Evolutionary conservation across 64 coral and sea anemone genomes (phyloP), one percentile per base, ranked within the genome.

Genomic region (Pachyseris speciosa): DNA sequence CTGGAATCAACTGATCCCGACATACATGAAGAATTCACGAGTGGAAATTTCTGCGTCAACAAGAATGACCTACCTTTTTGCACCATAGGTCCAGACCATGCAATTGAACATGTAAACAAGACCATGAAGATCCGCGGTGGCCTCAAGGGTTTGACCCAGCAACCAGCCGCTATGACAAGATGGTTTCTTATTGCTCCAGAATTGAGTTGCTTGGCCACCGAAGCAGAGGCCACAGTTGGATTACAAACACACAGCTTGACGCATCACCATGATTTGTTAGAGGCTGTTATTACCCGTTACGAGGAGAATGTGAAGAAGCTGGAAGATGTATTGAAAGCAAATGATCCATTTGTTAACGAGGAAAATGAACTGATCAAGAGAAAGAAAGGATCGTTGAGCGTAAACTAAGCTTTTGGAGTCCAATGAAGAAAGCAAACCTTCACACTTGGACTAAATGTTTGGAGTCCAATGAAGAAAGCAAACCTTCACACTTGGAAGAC

Each of bases 41-140:
- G n/a, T n/a, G 75, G 75, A 16, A 79, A 79, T 17, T 90, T 90
- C 27, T 80, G 88, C 38, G 60, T 90, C 13, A 90, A 90, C 61
- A 90, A 90, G 75, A 90, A 80, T 69, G 88, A 90, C 9, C 80
- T 90, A 17, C 88, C 88, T 48, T 90, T 90, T 37, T 90, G 88
- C 34, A 74, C 88, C 39, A 90, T 80, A 33, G 88, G 74, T 19
- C 88, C 88, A 43, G 87, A 89, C 39, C 87, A 78, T 28, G 50
- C 87, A 2, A 89, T 78, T 26, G 87, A 89, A 90, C n/a, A n/a
- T n/a, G n/a, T n/a, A n/a, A n/a, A n/a, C n/a, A n/a, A n/a, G n/a
- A n/a, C n/a, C n/a, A n/a, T 90, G 88, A 90, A 90, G 74, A 90
- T 90, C 10, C 29, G 57, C 67, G 74, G 88, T 37, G 74, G 88